Base-by-base conservation (phyloP, 2,113 vertebrate genomes). In the Sturnira hondurensis region DNA sequence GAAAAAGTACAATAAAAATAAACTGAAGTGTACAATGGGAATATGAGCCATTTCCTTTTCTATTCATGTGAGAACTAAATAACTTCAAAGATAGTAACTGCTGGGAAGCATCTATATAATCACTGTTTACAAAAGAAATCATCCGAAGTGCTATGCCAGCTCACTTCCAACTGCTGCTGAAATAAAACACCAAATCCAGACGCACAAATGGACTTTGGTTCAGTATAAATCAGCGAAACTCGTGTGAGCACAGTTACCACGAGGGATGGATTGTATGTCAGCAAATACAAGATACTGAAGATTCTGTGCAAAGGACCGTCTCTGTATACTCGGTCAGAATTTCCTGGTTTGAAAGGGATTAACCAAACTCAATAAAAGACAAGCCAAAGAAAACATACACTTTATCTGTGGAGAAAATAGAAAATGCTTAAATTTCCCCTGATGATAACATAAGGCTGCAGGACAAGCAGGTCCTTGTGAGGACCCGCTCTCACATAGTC, bases 371-470 rank as follows among this genome's bases (percentile, higher is more conserved):
- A 56, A 14, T 38, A 81, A 81, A 97, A 96, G 87, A 73, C 43
- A 94, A 90, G 88, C 92, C 92, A 93, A 97, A 77, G 95, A 86
- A 93, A 97, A 95, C 15, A 87, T 28, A 43, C 26, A 84, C 20
- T 78, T 97, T 6, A 56, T 93, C 63, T 95, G 93, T 61, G 77
- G 76, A 91, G 76, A 96, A 96, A 84, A 54, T 52, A 65, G 61
- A 96, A 95, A 92, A 95, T 58, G 81, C 50, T 96, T 86, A 74
- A 58, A 52, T 96, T 96, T 95, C 77, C 96, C 92, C 43, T 58
- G 56, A 70, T 81, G 68, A 89, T 90, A 36, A 81, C 36, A 65
- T 83, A 83, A 86, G 50, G 28, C 78, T 86, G 50, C 8, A 77
- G 67, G 81, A 90, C 54, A 91, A 43, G 52, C 26, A 31, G 15